phyloP scores from a whole-genome alignment of 2,888 invertebrate genomes.

The Tetanocera ferruginea region DNA sequence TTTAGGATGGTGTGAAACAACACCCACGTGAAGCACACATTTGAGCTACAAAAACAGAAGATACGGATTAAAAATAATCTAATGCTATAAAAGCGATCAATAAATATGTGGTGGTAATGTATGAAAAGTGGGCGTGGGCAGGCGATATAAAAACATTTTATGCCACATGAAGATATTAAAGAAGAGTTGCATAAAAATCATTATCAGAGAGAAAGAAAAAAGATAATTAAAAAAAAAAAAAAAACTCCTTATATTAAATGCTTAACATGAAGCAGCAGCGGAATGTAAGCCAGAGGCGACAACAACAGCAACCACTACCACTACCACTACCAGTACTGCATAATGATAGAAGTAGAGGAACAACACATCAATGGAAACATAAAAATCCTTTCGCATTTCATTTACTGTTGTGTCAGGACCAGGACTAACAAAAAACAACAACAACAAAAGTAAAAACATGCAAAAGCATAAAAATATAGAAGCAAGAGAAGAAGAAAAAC shows the following conservation, averaged over 20 bases:
- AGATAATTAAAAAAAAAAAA: neutral
- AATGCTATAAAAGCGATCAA: no score
- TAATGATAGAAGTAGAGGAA: slow-evolving; percentile 31
- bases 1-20: slow-evolving; percentile 3
- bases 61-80: slow-evolving; percentile 26
- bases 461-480: slow-evolving; percentile 22
- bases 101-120: neutral
- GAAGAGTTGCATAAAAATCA: no score
- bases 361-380: slow-evolving; percentile 40
- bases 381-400: slow-evolving; percentile 64
- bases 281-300: slow-evolving; percentile 28
- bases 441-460: slow-evolving; percentile 4
- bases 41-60: slow-evolving; percentile 9
- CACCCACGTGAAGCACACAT: slow-evolving; percentile 39
- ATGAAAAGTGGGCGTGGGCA: neutral
- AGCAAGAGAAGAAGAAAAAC: neutral
- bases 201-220: neutral
- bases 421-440: slow-evolving; percentile 20
- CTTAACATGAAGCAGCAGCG: neutral
- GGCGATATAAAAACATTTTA: neutral
- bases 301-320: slow-evolving; percentile 1
- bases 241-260: neutral
- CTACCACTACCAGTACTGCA: neutral
- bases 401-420: slow-evolving; percentile 64
- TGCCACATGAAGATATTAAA: neutral